Evolutionary conservation across 2,888 invertebrate genomes (phyloP).

Genomic region (Apoda limacodes): DNA sequence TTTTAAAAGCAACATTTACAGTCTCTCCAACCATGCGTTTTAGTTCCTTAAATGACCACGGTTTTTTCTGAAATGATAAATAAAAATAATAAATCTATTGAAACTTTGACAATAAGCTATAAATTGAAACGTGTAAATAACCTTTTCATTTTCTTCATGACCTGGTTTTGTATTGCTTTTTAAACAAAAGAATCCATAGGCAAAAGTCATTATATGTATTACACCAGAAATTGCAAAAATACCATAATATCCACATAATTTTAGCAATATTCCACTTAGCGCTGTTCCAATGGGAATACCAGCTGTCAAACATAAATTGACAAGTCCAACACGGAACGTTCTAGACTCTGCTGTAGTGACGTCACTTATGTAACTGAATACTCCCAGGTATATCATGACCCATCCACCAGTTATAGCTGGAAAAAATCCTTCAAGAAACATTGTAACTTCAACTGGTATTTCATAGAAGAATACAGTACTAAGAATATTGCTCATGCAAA

Average conservation of each 20-base stretch:
- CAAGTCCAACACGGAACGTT: conserved; percentile 71
- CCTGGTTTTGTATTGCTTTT: conserved; percentile 42
- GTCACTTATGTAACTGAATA: conserved; percentile 73
- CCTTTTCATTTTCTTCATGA: conserved; percentile 30
- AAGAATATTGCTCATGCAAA: conserved; percentile 54
- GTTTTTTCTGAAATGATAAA: conserved; percentile 31
- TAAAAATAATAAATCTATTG: too few species aligned
- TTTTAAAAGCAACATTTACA: conserved; percentile 55
- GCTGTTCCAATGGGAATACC: conserved; percentile 69
- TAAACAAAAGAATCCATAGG: conserved; percentile 42
- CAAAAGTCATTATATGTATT: conserved; percentile 49
- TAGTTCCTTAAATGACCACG: conserved; percentile 33
- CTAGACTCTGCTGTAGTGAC: conserved; percentile 64
- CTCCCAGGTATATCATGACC: conserved; percentile 66
- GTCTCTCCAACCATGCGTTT: conserved; percentile 53
- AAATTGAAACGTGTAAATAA: conserved; percentile 20
- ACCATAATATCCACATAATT: conserved; percentile 51
- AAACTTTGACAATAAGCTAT: too few species aligned
- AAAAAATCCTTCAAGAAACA: conserved; percentile 64
- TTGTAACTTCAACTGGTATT: conserved; percentile 63
- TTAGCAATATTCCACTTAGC: conserved; percentile 61
- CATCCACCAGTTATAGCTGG: conserved; percentile 66
- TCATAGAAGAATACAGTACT: conserved; percentile 66
- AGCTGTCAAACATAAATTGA: conserved; percentile 69
- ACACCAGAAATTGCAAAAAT: conserved; percentile 40